Conservation (phyloP, 2,113 vertebrate species). For the Mixornis gularis region DNA sequence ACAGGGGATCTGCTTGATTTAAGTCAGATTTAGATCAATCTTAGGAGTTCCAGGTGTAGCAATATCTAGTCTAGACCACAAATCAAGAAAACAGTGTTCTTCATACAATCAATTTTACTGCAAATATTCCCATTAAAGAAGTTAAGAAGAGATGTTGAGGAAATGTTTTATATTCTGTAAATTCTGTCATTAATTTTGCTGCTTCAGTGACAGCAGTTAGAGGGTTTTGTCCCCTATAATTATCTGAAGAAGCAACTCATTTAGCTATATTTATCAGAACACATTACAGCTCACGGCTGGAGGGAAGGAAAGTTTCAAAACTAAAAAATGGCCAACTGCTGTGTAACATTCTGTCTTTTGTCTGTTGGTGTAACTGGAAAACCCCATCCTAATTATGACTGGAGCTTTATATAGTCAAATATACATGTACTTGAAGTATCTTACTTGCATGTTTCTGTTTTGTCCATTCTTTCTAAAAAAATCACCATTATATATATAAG, state of each 20-base stretch:
- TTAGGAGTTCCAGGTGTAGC: background rate
- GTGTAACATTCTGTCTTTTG: background rate
- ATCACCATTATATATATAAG: fast-evolving
- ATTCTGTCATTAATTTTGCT: background rate
- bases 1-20: background rate
- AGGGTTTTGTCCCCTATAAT: background rate
- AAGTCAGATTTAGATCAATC: background rate
- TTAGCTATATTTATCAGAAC: background rate
- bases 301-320: background rate
- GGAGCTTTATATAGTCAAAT: background rate
- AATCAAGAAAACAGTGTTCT: background rate
- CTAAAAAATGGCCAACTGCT: background rate
- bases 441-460: background rate
- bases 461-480: background rate
- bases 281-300: background rate
- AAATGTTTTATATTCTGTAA: background rate
- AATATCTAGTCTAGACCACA: background rate
- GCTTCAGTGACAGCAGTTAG: background rate
- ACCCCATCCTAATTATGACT: background rate
- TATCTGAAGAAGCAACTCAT: background rate
- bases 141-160: background rate
- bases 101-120: background rate
- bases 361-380: background rate
- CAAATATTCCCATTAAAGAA: background rate
- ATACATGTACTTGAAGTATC: background rate